phyloP scores from a whole-genome alignment of 2,797 vertebrate species.

The Huso huso region DNA sequence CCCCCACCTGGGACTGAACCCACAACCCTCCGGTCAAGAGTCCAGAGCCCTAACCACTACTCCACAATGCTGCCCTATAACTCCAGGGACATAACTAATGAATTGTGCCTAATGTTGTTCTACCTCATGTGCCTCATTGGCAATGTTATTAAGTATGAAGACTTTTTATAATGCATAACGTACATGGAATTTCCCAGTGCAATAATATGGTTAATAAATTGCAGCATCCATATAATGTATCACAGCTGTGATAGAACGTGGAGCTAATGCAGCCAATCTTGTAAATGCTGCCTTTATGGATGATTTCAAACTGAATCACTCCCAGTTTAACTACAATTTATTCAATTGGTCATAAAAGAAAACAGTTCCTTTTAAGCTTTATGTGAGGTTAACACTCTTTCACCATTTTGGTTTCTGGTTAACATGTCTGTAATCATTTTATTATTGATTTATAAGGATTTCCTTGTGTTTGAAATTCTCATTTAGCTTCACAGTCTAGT shows the following conservation, averaged over 20 bases:
- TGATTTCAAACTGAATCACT: not conserved
- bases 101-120: too few species aligned
- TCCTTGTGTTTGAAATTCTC: not conserved
- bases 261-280: conserved; percentile 1
- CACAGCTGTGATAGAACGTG: not conserved
- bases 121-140: too few species aligned
- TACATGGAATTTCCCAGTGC: not conserved
- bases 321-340: conserved; percentile 1
- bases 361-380: conserved; percentile 8
- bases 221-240: conserved; percentile 4
- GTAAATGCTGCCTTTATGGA: conserved; percentile 2
- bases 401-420: not conserved
- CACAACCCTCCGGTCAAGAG: too few species aligned
- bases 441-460: conserved; percentile 3
- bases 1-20: too few species aligned
- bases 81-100: too few species aligned
- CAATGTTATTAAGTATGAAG: too few species aligned
- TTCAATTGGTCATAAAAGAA: conserved; percentile 6
- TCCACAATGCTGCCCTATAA: too few species aligned
- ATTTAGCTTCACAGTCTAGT: not conserved
- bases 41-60: too few species aligned
- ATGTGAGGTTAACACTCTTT: not conserved
- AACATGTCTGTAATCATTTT: not conserved
- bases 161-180: not conserved
- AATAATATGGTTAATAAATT: conserved; percentile 1